Evolutionary conservation across 2,797 vertebrate genomes (phyloP), one percentile per base, ranked within the genome.

Genomic region (Notolabrus celidotus): DNA sequence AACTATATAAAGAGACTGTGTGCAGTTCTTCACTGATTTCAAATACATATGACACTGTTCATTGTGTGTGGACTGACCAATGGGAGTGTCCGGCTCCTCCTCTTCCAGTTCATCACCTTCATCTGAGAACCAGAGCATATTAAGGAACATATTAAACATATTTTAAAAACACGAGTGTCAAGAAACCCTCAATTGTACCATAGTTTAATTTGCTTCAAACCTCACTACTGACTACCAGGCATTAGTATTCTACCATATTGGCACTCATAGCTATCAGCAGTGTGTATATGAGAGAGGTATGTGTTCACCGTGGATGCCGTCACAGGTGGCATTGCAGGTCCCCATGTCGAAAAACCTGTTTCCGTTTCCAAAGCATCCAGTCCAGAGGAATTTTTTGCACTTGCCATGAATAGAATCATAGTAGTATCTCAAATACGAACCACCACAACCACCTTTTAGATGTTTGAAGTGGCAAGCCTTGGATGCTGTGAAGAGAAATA

Each of bases 311-410:
- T 77, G 75, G 55, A 93, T 67, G 25, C 91, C 91, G 17, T 11
- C 36, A 57, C 94, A 95, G 7, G 93, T 95, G 5, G 23, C 0
- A 36, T 94, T 94, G 88, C 94, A 95, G 39, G 0, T 52, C 0
- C 1, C 0, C 0, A 1, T 0, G 56, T 55, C 25, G 15, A 56
- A 9, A 84, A 94, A 94, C 61, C 93, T 74, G 80, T 92, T 95
- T 83, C 90, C 88, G 31, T 95, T 95, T 82, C 93, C 93, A 2
- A 81, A 33, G 69, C 75, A 67, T 23, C 84, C 87, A 22, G 80
- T 65, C 84, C 88, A 94, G 23, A 67, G 27, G 78, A 95, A 95
- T 22, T 19, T 86, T 56, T 77, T 86, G 60, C 76, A 90, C 73
- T 86, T 94, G 59, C 72, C 43, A 55, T 78, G 51, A 22, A 67